These are phyloP conservation scores for Eretmodus cyanostictus DNA, from an alignment of 2,113 vertebrate genomes.

Conservation along the genomic window DNA sequence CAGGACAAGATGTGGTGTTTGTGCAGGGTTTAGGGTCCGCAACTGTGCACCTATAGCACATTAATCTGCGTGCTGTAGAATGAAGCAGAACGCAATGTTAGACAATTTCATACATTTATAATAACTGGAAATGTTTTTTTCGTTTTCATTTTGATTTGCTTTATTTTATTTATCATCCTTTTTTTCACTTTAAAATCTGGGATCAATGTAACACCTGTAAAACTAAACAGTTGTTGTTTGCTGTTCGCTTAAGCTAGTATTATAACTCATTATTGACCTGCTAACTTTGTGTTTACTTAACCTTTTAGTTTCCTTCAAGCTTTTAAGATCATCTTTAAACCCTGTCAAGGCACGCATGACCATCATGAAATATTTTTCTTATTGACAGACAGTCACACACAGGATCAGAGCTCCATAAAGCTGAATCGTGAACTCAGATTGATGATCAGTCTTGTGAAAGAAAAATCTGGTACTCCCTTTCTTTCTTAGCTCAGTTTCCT, in stretches of 20 bases:
- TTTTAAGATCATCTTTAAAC: neutral
- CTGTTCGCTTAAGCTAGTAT: neutral
- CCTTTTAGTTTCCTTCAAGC: neutral
- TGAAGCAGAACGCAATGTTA: neutral
- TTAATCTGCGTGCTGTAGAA: neutral
- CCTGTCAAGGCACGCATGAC: neutral
- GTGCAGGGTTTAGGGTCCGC: neutral
- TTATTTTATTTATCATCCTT: neutral
- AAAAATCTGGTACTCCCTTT: neutral
- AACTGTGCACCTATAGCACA: neutral
- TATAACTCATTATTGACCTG: neutral
- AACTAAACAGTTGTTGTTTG: neutral
- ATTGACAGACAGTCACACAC: slow-evolving; percentile 15
- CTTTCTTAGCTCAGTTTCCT: neutral
- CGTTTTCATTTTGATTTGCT: neutral
- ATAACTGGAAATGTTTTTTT: neutral
- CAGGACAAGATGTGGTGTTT: neutral
- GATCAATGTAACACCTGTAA: neutral
- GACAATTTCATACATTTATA: neutral
- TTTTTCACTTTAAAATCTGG: neutral
- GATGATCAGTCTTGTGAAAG: neutral
- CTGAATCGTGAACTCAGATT: slow-evolving; percentile 1
- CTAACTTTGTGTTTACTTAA: neutral
- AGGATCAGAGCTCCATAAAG: slow-evolving; percentile 13
- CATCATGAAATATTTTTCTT: neutral